Base-by-base conservation (phyloP, 2,113 vertebrate species). In the Cheirogaleus medius region DNA sequence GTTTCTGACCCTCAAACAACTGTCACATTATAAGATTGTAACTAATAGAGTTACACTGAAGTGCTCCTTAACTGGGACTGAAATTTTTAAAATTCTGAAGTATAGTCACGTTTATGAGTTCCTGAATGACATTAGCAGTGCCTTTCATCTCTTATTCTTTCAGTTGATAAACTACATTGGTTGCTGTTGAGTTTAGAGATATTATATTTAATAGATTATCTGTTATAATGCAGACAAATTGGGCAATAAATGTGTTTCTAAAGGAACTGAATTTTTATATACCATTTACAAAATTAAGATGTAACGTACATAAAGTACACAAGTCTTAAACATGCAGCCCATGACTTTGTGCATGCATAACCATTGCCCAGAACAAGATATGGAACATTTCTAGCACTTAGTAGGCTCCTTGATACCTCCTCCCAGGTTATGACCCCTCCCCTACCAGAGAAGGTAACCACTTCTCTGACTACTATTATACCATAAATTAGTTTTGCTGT, bases 181-280 rank as follows among this genome's bases (percentile, higher is more conserved):
- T 34, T 81, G 11, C 56, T 84, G 29, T 80, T 93, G 94, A 84
- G 56, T 84, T 91, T 84, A 80, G 58, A n/a, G 39, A 58, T 91
- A 32, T 63, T 71, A 12, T n/a, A 47, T 64, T 66, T 58, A 23
- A 42, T 44, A 68, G 56, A 23, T 64, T 74, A 80, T 37, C 29
- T 11, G 11, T 60, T 78, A 81, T 32, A 78, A 73, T 90, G 13
- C 34, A 89, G 87, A 76, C 18, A 78, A 74, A 37, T 82, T 82
- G 63, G 74, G 25, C 47, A 71, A 60, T 68, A 71, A 90, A 39
- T 92, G 34, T 47, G 5, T 93, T 96, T 92, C 63, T 89, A 88
- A 90, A 80, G 32, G 63, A 42, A 56, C 32, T 17, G 4, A 81
- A 64, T 54, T 93, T 93, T 86, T 56, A 27, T 42, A 64, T 39